Percentiles rank a stretch among this genome's conserved stretches.
Evolutionary conservation across 2,113 vertebrate genomes (phyloP).

Genomic region (Tinamus guttatus): DNA sequence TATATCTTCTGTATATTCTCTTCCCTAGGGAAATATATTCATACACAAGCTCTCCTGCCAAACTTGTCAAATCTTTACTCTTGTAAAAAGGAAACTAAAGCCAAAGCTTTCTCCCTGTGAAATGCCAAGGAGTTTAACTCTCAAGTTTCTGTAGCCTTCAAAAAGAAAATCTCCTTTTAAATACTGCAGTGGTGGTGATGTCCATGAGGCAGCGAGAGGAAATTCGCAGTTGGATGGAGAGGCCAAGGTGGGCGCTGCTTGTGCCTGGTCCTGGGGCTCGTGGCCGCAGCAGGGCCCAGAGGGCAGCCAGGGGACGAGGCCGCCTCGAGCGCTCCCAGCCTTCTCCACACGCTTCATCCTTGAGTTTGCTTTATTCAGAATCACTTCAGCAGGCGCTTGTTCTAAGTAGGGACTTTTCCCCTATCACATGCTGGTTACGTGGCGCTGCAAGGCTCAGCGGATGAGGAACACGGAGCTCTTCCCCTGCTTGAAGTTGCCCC

Average conservation of each 20-base stretch:
- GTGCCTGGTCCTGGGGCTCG: conserved; percentile 1
- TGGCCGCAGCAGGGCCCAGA: background rate
- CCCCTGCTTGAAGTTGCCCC: background rate
- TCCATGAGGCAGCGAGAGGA: conserved; percentile 33
- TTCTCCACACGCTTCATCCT: background rate
- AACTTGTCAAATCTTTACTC: conserved; percentile 73
- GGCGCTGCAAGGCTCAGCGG: background rate
- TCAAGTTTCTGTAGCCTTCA: conserved; percentile 11
- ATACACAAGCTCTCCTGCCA: conserved; percentile 61
- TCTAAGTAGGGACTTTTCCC: rapidly evolving
- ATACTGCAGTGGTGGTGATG: conserved; percentile 24
- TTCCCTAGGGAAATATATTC: conserved; percentile 62
- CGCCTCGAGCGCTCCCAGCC: background rate
- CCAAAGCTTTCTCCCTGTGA: conserved; percentile 57
- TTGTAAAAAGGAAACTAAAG: conserved; percentile 69
- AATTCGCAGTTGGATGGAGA: background rate
- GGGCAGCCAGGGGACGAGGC: background rate
- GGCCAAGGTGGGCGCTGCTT: background rate
- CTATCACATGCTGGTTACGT: background rate
- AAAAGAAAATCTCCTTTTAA: conserved; percentile 58
- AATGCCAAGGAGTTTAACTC: conserved; percentile 69
- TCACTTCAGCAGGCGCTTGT: background rate
- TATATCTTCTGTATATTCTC: conserved; percentile 58
- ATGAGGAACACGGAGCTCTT: background rate
- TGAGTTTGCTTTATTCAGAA: background rate